phyloP scores from a whole-genome alignment of 2,888 invertebrate species.

The Callyntrura guangdongensis region DNA sequence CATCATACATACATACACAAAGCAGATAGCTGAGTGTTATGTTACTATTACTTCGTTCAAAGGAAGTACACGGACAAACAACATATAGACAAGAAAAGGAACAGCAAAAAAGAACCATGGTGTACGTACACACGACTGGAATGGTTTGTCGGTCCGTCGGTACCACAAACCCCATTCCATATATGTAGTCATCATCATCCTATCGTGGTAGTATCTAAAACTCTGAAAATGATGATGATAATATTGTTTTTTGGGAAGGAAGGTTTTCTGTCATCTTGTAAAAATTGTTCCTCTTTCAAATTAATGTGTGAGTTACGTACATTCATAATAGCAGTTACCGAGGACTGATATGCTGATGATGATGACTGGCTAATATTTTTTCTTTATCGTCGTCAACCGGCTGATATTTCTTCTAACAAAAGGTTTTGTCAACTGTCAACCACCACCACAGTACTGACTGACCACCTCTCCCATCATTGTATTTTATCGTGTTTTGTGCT shows the following conservation, averaged over 20 bases:
- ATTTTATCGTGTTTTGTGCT: not conserved
- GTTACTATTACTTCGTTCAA: too few species aligned
- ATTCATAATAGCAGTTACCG: constrained; percentile 6
- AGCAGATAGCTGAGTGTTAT: too few species aligned
- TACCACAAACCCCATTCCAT: not conserved
- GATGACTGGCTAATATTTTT: constrained; percentile 51
- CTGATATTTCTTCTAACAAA: constrained; percentile 10
- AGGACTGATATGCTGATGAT: not conserved
- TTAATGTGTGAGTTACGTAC: constrained; percentile 24
- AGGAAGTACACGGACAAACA: too few species aligned
- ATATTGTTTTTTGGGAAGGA: constrained; percentile 28
- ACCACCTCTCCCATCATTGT: not conserved
- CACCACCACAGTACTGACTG: too few species aligned
- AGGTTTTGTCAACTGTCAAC: constrained; percentile 61
- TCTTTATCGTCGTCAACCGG: constrained; percentile 46
- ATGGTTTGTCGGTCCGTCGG: constrained; percentile 52
- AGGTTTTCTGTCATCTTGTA: constrained; percentile 61
- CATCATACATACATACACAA: too few species aligned
- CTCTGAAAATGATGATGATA: not conserved
- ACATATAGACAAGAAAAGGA: too few species aligned
- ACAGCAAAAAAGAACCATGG: too few species aligned
- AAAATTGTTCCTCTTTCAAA: constrained; percentile 46
- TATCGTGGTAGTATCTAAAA: too few species aligned
- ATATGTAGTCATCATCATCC: not conserved
- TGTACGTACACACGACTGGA: constrained; percentile 61